Evolutionary conservation across 2,113 vertebrate species (phyloP).

Genomic region (Thinocorus orbignyianus): DNA sequence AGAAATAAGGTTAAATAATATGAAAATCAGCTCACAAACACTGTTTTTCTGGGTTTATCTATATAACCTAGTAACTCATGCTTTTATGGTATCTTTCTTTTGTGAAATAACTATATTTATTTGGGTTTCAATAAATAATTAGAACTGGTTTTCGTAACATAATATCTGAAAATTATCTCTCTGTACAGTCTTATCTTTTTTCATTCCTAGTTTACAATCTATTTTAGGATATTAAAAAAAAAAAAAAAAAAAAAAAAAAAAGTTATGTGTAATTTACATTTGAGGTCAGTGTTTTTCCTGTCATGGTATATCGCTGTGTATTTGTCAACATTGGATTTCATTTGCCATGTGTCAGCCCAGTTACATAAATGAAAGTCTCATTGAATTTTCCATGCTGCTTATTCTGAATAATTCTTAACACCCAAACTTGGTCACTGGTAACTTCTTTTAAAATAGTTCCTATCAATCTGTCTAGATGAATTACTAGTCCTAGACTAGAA

Average conservation of each 20-base stretch:
- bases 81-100: neutral
- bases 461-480: neutral
- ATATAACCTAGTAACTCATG: neutral
- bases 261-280: neutral
- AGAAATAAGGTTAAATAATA: neutral
- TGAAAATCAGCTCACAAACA: neutral
- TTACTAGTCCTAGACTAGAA: neutral
- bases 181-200: neutral
- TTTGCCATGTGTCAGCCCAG: neutral
- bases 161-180: accelerated
- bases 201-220: neutral
- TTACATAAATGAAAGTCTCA: neutral
- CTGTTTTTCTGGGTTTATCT: neutral
- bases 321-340: neutral
- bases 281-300: neutral
- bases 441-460: neutral
- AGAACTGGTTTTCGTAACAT: neutral
- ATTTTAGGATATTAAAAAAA: neutral
- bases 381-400: neutral
- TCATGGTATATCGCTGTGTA: neutral
- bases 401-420: neutral
- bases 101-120: neutral
- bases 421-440: neutral
- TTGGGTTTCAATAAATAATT: neutral
- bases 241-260: neutral